phyloP scores from a whole-genome alignment of 2,113 vertebrate species.

The Candoia aspera region DNA sequence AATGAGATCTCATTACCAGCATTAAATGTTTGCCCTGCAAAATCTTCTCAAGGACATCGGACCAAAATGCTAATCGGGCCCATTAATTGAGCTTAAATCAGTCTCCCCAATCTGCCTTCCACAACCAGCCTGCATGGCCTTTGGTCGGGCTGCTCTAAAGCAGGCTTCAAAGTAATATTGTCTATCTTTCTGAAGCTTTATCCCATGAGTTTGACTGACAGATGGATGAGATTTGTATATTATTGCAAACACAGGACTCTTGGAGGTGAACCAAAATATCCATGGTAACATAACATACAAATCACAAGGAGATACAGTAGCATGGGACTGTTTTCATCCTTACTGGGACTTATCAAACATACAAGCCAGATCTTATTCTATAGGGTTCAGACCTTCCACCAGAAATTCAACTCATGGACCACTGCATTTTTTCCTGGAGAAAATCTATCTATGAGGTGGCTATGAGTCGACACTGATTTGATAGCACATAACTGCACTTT shows the following conservation, averaged over 20 bases:
- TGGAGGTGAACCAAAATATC: background rate
- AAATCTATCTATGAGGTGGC: no score
- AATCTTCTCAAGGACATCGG: background rate
- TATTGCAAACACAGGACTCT: background rate
- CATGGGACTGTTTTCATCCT: accelerated
- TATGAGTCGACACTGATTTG: no score
- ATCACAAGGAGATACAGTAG: background rate
- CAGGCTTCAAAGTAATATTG: background rate
- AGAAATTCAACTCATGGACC: no score
- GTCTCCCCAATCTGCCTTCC: background rate
- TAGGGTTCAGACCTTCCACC: no score
- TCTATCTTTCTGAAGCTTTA: background rate
- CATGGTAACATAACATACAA: background rate
- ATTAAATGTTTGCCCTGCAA: background rate
- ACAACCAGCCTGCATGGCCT: background rate
- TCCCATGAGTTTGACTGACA: background rate
- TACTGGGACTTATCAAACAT: background rate
- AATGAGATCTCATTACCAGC: background rate
- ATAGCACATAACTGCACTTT: no score
- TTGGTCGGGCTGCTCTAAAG: background rate
- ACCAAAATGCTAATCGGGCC: background rate
- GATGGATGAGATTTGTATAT: background rate
- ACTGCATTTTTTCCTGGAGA: no score
- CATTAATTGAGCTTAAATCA: background rate
- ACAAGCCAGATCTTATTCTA: background rate